Conservation (phyloP, 2,888 invertebrate genomes). For the Coenonympha arcania region DNA sequence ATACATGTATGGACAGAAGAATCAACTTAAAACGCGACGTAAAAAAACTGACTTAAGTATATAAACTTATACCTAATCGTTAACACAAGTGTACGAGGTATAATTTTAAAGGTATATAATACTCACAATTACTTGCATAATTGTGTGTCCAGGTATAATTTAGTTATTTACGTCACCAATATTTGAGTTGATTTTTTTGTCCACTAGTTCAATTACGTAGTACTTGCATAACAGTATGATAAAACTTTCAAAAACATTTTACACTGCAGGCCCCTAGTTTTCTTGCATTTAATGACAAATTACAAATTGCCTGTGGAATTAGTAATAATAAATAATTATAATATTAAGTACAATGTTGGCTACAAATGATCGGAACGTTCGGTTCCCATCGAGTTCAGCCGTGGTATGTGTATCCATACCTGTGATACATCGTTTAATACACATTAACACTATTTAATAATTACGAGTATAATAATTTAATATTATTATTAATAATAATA, state of each 20-base stretch:
- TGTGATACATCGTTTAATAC: constrained; percentile 33
- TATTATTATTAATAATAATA: constrained; percentile 8
- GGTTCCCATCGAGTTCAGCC: constrained; percentile 30
- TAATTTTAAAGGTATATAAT: no score
- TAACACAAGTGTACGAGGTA: no score
- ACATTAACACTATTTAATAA: constrained; percentile 21
- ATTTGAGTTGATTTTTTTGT: no score
- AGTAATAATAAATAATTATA: constrained; percentile 33
- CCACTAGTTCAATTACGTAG: constrained; percentile 41
- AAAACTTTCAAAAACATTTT: constrained; percentile 31
- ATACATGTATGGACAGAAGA: no score
- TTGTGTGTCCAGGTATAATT: no score
- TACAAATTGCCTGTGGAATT: constrained; percentile 35
- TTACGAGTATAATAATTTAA: no score
- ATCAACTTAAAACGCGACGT: no score
- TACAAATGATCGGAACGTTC: constrained; percentile 37
- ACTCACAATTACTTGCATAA: no score
- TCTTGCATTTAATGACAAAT: constrained; percentile 9
- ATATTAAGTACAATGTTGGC: constrained; percentile 28
- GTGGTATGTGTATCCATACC: constrained; percentile 35
- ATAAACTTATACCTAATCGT: no score
- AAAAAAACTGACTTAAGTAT: no score
- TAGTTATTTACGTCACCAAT: no score
- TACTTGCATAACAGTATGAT: constrained; percentile 41
- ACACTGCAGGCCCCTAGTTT: constrained; percentile 26